A percentile compares a stretch with the other conserved stretches of the same genome.
phyloP scores from a whole-genome alignment of 2,113 vertebrate genomes.

The Seriola quinqueradiata region DNA sequence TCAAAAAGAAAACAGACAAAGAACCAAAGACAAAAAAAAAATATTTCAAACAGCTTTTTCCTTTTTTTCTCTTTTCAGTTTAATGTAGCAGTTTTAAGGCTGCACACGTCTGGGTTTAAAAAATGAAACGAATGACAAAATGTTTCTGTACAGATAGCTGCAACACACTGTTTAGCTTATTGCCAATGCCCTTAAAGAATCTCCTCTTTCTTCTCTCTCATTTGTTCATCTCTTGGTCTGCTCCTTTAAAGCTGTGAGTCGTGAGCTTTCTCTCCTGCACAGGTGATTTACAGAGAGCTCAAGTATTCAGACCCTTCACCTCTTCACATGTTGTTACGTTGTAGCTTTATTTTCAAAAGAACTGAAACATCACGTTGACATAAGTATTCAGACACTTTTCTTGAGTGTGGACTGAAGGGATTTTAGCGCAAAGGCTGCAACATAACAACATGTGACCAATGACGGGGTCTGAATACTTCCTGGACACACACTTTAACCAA shows the following conservation, averaged over 20 bases:
- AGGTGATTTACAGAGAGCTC: too few relatives aligned
- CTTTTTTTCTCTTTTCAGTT: constrained; percentile 73
- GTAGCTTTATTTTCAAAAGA: too few relatives aligned
- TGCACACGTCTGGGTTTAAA: constrained; percentile 80
- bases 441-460: too few relatives aligned
- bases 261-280: not conserved
- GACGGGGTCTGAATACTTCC: too few relatives aligned
- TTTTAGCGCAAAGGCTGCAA: too few relatives aligned
- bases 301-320: too few relatives aligned
- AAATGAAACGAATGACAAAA: constrained; percentile 74
- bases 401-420: too few relatives aligned
- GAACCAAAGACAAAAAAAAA: constrained; percentile 76
- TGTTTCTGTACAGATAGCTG: constrained; percentile 91
- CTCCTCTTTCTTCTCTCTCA: not conserved
- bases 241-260: constrained; percentile 43
- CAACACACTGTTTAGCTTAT: constrained; percentile 93
- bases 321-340: too few relatives aligned
- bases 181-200: constrained; percentile 94
- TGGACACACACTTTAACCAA: not conserved
- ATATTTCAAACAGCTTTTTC: constrained; percentile 74
- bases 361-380: too few relatives aligned
- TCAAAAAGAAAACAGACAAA: constrained; percentile 53
- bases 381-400: too few relatives aligned
- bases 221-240: constrained; percentile 40
- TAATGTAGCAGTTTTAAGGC: constrained; percentile 89